Conservation (phyloP, 1,140 invertebrate genomes). For the Drosophila mauritiana region DNA sequence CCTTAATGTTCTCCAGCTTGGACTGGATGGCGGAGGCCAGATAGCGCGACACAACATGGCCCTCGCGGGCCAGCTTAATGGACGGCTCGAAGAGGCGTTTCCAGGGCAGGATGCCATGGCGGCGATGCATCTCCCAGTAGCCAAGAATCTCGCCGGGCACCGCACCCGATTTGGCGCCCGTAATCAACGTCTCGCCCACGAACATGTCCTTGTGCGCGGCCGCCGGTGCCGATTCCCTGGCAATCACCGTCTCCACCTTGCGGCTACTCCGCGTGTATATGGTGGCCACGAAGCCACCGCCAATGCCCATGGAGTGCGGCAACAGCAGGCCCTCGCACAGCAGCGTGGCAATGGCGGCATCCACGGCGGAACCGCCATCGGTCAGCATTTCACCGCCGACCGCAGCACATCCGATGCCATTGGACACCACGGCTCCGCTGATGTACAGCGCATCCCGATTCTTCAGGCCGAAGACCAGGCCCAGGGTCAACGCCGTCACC, state of each 20-base stretch:
- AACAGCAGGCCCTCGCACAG: slow-evolving; percentile 95
- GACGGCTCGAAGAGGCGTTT: slow-evolving; percentile 91
- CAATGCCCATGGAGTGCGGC: slow-evolving; percentile 95
- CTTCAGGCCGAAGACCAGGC: slow-evolving; percentile 68
- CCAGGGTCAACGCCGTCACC: slow-evolving; percentile 65
- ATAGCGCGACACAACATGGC: slow-evolving; percentile 90
- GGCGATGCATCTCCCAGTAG: slow-evolving; percentile 92
- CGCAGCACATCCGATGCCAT: slow-evolving; percentile 75
- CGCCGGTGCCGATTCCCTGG: slow-evolving; percentile 92
- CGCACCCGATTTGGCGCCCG: slow-evolving; percentile 89
- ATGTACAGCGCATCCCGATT: slow-evolving; percentile 43
- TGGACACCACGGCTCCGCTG: slow-evolving; percentile 74
- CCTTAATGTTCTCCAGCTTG: slow-evolving; percentile 86
- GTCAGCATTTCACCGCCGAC: slow-evolving; percentile 86
- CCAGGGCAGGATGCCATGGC: slow-evolving; percentile 93
- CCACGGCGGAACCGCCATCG: slow-evolving; percentile 93
- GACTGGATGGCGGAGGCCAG: slow-evolving; percentile 87
- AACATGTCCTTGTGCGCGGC: slow-evolving; percentile 90
- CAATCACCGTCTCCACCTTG: slow-evolving; percentile 89
- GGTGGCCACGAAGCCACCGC: slow-evolving; percentile 94
- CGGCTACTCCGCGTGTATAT: slow-evolving; percentile 89
- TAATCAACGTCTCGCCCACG: slow-evolving; percentile 79
- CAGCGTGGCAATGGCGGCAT: slow-evolving; percentile 94
- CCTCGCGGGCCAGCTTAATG: slow-evolving; percentile 90
- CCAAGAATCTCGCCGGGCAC: slow-evolving; percentile 96